Conservation (phyloP, 2,113 vertebrate genomes). For the Clarias batrachus region DNA sequence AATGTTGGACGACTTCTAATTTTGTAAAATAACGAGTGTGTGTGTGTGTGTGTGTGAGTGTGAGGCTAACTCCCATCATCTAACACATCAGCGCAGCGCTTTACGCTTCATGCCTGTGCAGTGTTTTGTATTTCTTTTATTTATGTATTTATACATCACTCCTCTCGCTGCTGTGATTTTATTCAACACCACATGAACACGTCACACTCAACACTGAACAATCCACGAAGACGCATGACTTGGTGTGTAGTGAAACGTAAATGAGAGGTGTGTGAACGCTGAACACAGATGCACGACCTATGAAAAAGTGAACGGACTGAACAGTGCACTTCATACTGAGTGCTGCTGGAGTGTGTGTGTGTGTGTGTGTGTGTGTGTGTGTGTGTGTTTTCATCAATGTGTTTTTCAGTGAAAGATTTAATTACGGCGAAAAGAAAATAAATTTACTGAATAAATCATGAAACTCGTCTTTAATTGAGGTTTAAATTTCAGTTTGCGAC, state of each 20-base stretch:
- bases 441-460: constrained; percentile 10
- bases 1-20: constrained; percentile 20
- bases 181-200: not conserved
- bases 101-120: not conserved
- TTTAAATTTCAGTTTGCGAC: not conserved
- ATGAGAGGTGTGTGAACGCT: not conserved
- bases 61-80: not conserved
- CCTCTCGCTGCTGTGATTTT: not conserved
- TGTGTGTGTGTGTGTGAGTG: constrained; percentile 15
- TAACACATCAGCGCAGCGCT: not conserved
- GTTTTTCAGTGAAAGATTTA: not conserved
- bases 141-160: constrained; percentile 1
- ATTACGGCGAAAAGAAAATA: constrained; percentile 10
- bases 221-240: not conserved
- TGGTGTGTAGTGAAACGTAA: not conserved
- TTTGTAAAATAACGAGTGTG: constrained; percentile 28
- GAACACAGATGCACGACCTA: not conserved
- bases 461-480: not conserved
- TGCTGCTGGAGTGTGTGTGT: constrained; percentile 44
- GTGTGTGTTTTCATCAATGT: not conserved
- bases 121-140: constrained; percentile 8
- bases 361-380: not conserved
- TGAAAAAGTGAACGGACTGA: constrained; percentile 56
- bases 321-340: constrained; percentile 68
- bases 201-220: constrained; percentile 20